A percentile compares a stretch with the other conserved stretches of the same genome.
These are phyloP conservation scores for Heliocidaris erythrogramma DNA, from an alignment of 35 echinoderm and acorn worm species.

Conservation along the genomic window DNA sequence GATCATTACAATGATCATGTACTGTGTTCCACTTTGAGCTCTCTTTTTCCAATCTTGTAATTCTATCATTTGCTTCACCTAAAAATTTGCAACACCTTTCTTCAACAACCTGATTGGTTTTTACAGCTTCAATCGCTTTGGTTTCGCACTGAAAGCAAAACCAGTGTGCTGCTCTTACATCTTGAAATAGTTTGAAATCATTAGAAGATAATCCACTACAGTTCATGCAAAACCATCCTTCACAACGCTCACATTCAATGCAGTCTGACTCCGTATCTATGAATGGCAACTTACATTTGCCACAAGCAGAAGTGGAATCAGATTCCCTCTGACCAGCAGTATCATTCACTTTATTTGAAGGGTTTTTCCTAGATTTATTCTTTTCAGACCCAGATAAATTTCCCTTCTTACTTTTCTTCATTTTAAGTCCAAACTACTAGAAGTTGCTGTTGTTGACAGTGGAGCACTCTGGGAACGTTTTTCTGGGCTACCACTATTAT, in stretches of 20 bases:
- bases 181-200: no score
- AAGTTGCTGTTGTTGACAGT: no score
- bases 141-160: no score
- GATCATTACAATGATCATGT: not conserved
- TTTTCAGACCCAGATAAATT: not conserved
- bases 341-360: not conserved
- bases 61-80: not conserved
- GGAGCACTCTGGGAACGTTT: no score
- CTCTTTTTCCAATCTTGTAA: not conserved
- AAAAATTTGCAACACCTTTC: no score
- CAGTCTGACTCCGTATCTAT: not conserved
- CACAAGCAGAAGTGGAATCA: not conserved
- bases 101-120: no score
- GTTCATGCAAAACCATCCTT: no score
- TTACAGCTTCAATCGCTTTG: slow-evolving; percentile 13
- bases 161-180: slow-evolving; percentile 19
- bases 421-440: no score
- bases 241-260: no score
- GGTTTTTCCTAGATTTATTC: not conserved
- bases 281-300: slow-evolving; percentile 6
- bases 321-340: no score
- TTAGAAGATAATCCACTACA: not conserved
- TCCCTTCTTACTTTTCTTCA: slow-evolving; percentile 11
- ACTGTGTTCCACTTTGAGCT: not conserved
- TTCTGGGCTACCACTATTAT: no score